A percentile compares a stretch with the other conserved stretches of the same genome.
Conservation (phyloP, 2,797 vertebrate genomes). For the Gadopsis marmoratus region DNA sequence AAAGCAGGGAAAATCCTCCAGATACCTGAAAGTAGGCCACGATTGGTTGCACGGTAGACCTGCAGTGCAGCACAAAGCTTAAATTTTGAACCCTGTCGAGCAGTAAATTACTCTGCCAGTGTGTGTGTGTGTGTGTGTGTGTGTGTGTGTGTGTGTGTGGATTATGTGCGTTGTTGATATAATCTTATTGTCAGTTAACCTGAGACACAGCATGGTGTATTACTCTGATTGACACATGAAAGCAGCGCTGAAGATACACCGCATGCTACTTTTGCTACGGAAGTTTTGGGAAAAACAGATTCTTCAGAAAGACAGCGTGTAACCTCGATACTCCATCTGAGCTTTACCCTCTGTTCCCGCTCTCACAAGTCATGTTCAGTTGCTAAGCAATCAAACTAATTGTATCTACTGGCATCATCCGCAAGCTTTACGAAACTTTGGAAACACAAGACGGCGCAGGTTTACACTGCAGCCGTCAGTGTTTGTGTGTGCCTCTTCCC, state of each 20-base stretch:
- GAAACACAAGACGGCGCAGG: slow-evolving; percentile 51
- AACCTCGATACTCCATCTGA: slow-evolving; percentile 63
- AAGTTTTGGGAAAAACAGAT: slow-evolving; percentile 61
- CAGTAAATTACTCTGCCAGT: slow-evolving; percentile 56
- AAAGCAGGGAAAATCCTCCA: slow-evolving; percentile 65
- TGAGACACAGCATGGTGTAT: slow-evolving; percentile 51
- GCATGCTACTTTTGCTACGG: slow-evolving; percentile 45
- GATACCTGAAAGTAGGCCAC: slow-evolving; percentile 75
- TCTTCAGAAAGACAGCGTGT: slow-evolving; percentile 48
- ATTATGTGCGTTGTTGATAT: slow-evolving; percentile 59
- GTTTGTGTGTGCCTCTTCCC: slow-evolving; percentile 4
- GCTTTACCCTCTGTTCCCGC: slow-evolving; percentile 39
- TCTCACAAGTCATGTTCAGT: slow-evolving; percentile 66
- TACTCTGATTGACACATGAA: slow-evolving; percentile 78
- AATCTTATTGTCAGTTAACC: slow-evolving; percentile 72
- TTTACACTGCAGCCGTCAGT: slow-evolving; percentile 38
- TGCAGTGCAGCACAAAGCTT: slow-evolving; percentile 66
- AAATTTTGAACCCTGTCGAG: slow-evolving; percentile 58
- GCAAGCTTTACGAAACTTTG: slow-evolving; percentile 63
- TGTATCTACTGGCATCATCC: slow-evolving; percentile 77
- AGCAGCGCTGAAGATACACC: slow-evolving; percentile 48
- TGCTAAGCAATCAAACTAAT: slow-evolving; percentile 82
- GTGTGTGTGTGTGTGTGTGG: slow-evolving; percentile 26
- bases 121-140: slow-evolving; percentile 19
- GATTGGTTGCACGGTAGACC: slow-evolving; percentile 64